phyloP scores from a whole-genome alignment of 2,888 invertebrate species.

The Andricus quercusramuli region DNA sequence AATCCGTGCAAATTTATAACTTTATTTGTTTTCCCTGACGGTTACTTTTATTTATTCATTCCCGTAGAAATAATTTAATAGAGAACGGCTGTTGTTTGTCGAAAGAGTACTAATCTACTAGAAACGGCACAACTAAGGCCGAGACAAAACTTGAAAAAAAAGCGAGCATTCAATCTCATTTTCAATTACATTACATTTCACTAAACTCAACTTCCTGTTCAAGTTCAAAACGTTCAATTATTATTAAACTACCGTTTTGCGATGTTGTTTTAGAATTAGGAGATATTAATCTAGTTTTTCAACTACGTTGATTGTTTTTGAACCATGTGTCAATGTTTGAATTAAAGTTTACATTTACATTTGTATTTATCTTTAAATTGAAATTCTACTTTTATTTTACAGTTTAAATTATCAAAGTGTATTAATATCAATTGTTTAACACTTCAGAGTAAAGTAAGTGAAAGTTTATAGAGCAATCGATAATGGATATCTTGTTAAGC shows the following conservation, averaged over 20 bases:
- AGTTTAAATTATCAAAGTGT: slow-evolving; percentile 2
- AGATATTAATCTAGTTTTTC: slow-evolving; percentile 1
- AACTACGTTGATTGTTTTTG: background rate
- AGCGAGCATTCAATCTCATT: background rate
- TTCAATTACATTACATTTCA: background rate
- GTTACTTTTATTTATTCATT: slow-evolving; percentile 31
- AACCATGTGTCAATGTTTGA: slow-evolving; percentile 16
- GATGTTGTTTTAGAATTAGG: slow-evolving; percentile 25
- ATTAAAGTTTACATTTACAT: background rate
- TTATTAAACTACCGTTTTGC: slow-evolving; percentile 2
- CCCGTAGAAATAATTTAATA: slow-evolving; percentile 22
- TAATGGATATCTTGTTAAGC: slow-evolving; percentile 9
- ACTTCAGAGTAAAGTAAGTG: slow-evolving; percentile 20
- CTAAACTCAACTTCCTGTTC: slow-evolving; percentile 9
- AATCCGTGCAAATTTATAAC: background rate
- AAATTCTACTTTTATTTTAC: background rate
- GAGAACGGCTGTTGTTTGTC: background rate
- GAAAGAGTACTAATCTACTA: background rate
- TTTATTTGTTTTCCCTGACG: background rate
- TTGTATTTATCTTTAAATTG: background rate
- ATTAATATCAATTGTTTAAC: slow-evolving; percentile 9
- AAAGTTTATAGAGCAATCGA: slow-evolving; percentile 29
- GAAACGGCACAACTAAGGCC: background rate
- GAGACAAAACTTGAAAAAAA: background rate
- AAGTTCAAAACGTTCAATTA: slow-evolving; percentile 28